Percentiles rank a stretch among this genome's conserved stretches.
These are phyloP conservation scores for Caenorhabditis sinica DNA, from an alignment of 2,888 invertebrate species.

Conservation along the genomic window DNA sequence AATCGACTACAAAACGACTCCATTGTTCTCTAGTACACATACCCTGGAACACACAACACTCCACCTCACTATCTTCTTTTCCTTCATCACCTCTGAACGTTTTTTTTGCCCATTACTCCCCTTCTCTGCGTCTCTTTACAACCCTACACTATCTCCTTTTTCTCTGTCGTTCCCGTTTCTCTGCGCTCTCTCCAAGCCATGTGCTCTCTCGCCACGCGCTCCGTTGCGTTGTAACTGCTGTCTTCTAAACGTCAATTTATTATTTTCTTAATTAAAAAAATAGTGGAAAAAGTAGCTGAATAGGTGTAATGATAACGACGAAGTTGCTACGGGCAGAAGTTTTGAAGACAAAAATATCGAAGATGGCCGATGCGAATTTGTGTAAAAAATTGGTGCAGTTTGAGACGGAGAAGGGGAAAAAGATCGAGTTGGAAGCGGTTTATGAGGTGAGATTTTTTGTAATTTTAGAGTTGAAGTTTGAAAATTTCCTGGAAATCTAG, in stretches of 20 bases:
- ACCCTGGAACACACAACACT: no score
- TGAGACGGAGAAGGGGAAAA: conserved; percentile 28
- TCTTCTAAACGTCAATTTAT: conserved; percentile 6
- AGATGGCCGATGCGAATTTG: conserved; percentile 32
- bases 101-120: background rate
- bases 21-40: background rate
- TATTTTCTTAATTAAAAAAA: conserved; percentile 17
- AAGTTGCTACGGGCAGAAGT: conserved; percentile 17
- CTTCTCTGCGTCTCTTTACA: conserved; percentile 12
- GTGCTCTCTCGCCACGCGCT: background rate
- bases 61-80: no score
- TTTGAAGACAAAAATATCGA: conserved; percentile 15
- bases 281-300: background rate
- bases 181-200: background rate
- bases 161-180: conserved; percentile 1
- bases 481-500: background rate
- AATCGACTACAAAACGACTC: background rate
- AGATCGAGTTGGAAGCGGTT: conserved; percentile 48
- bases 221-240: background rate
- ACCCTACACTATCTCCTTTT: background rate
- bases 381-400: conserved; percentile 44
- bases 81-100: no score
- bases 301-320: conserved; percentile 34
- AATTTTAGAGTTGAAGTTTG: no score
- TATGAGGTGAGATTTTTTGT: conserved; percentile 47